Percentiles rank a stretch among this genome's conserved stretches.
phyloP scores from a whole-genome alignment of 2,797 vertebrate genomes.

The Sorex maritimensis region DNA sequence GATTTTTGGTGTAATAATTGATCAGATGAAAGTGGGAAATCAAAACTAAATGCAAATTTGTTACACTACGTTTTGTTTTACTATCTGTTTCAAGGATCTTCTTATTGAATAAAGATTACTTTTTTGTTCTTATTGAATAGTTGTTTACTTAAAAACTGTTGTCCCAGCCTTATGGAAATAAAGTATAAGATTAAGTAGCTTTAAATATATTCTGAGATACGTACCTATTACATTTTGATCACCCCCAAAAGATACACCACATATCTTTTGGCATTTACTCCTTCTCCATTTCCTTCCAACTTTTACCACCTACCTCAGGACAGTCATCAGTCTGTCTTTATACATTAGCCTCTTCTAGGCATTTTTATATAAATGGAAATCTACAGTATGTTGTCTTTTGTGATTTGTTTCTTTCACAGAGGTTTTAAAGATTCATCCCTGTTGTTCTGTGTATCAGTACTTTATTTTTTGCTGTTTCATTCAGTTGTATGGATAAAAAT shows the following conservation, averaged over 20 bases:
- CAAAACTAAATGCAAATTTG: no score
- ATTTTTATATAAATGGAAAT: not conserved
- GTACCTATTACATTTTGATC: not conserved
- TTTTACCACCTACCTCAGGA: not conserved
- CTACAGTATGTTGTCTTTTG: not conserved
- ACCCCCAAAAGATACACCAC: not conserved
- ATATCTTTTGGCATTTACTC: not conserved
- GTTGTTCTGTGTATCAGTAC: not conserved
- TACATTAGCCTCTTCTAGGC: not conserved
- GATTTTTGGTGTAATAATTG: slow-evolving; percentile 47
- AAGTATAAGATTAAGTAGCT: slow-evolving; percentile 18
- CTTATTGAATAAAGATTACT: not conserved
- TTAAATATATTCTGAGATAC: slow-evolving; percentile 30
- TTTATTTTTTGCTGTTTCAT: not conserved
- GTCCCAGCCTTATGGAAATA: slow-evolving; percentile 38
- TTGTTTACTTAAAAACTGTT: not conserved
- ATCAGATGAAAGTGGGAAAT: not conserved
- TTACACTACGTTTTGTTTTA: slow-evolving; percentile 2
- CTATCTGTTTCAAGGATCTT: not conserved
- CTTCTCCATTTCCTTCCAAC: not conserved
- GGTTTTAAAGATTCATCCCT: not conserved
- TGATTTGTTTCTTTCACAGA: not conserved
- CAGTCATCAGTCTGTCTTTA: not conserved
- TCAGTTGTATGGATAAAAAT: not conserved
- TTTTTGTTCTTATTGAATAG: no score